Evolutionary conservation across 2,113 vertebrate species (phyloP).

Genomic region (Sebastes schlegelii): DNA sequence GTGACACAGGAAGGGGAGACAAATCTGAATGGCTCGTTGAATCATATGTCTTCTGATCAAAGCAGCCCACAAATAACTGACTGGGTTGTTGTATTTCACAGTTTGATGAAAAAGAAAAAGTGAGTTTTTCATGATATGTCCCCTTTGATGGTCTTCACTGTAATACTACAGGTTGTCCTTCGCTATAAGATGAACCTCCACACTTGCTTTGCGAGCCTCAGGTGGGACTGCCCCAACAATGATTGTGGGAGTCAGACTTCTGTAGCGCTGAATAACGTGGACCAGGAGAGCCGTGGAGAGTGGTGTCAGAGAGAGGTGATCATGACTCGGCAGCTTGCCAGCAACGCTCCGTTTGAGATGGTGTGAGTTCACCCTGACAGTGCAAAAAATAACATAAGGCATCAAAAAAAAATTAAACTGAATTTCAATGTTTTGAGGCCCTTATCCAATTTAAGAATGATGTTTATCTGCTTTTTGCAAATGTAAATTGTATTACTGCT

Average conservation of each 20-base stretch:
- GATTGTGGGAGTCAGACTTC: not conserved
- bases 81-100: too few relatives aligned
- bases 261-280: accelerated
- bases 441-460: too few relatives aligned
- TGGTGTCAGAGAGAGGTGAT: slow-evolving; percentile 44
- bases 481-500: too few relatives aligned
- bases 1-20: too few relatives aligned
- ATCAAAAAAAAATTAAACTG: too few relatives aligned
- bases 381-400: not conserved
- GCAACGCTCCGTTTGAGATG: not conserved
- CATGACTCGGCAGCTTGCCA: not conserved
- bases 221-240: accelerated
- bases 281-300: accelerated
- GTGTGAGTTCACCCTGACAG: not conserved
- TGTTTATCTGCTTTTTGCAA: too few relatives aligned
- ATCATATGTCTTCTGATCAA: too few relatives aligned
- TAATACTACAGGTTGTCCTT: slow-evolving; percentile 21
- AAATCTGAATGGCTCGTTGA: too few relatives aligned
- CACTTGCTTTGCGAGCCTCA: accelerated
- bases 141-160: not conserved
- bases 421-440: not conserved
- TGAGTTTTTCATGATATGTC: too few relatives aligned
- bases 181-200: slow-evolving; percentile 28
- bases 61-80: too few relatives aligned
- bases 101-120: too few relatives aligned